These are phyloP conservation scores for Drosophila emarginata DNA, from an alignment of 2,888 invertebrate genomes.

Conservation along the genomic window DNA sequence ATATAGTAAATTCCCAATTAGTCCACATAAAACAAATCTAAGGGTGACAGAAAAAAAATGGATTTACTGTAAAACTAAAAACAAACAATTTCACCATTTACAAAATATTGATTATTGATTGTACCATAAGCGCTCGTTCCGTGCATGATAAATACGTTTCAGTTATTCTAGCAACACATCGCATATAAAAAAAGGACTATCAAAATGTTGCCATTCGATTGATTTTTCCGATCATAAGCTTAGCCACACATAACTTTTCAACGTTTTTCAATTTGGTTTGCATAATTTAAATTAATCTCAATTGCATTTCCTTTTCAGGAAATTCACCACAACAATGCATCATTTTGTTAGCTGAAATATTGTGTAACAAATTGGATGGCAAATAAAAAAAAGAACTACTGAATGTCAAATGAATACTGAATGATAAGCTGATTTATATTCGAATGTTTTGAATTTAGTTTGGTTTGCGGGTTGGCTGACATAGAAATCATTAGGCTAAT, in stretches of 20 bases:
- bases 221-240: background rate
- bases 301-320: background rate
- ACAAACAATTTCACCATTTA: too few relatives aligned
- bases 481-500: constrained; percentile 72
- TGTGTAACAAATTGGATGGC: constrained; percentile 46
- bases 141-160: too few relatives aligned
- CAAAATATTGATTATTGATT: too few relatives aligned
- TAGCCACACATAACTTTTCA: background rate
- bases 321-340: constrained; percentile 39
- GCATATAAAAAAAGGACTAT: too few relatives aligned
- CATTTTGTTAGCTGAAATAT: constrained; percentile 34
- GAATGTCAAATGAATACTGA: constrained; percentile 33
- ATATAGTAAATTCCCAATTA: too few relatives aligned
- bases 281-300: constrained; percentile 3
- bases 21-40: too few relatives aligned
- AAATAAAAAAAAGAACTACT: constrained; percentile 23
- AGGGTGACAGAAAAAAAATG: too few relatives aligned
- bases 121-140: too few relatives aligned
- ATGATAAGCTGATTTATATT: constrained; percentile 65
- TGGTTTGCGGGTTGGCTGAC: constrained; percentile 44
- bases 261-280: background rate
- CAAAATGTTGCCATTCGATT: background rate
- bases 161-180: too few relatives aligned
- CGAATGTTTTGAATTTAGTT: constrained; percentile 26
- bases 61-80: background rate